A percentile compares a stretch with the other conserved stretches of the same genome.
phyloP scores from a whole-genome alignment of 2,797 vertebrate species.

The Notolepis coatsorum region DNA sequence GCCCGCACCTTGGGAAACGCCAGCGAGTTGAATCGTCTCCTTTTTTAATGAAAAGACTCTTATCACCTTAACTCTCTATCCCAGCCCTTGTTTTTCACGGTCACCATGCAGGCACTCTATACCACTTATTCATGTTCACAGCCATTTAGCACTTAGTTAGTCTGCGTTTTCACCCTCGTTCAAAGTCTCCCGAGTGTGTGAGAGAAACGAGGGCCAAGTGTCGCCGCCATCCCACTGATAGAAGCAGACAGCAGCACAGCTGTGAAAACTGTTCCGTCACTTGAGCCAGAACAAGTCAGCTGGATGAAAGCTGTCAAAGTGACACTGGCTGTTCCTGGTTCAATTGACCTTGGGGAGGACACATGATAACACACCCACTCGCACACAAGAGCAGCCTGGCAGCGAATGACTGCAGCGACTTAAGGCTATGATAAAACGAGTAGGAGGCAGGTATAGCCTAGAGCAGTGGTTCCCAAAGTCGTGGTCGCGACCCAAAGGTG shows the following conservation, averaged over 20 bases:
- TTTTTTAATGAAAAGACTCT: too few relatives aligned
- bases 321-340: background rate
- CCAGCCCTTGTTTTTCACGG: background rate
- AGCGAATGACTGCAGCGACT: too few relatives aligned
- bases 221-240: conserved; percentile 8
- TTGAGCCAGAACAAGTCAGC: conserved; percentile 1
- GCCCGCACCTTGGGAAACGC: too few relatives aligned
- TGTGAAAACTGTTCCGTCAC: conserved; percentile 40
- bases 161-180: background rate
- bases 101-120: background rate
- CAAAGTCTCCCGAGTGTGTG: background rate
- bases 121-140: background rate
- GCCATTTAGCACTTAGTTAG: background rate
- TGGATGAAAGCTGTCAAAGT: background rate
- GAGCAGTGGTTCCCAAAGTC: too few relatives aligned
- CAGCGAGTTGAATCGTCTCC: too few relatives aligned
- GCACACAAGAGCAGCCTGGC: too few relatives aligned
- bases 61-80: background rate
- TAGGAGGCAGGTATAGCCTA: too few relatives aligned
- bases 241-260: conserved; percentile 26
- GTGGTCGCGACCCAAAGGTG: too few relatives aligned
- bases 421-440: too few relatives aligned
- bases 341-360: conserved; percentile 7
- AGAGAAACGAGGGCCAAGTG: conserved; percentile 1
- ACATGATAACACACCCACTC: background rate